A percentile compares a stretch with the other conserved stretches of the same genome.
phyloP scores from a whole-genome alignment of 2,888 invertebrate genomes.

The Tipula confusa region DNA sequence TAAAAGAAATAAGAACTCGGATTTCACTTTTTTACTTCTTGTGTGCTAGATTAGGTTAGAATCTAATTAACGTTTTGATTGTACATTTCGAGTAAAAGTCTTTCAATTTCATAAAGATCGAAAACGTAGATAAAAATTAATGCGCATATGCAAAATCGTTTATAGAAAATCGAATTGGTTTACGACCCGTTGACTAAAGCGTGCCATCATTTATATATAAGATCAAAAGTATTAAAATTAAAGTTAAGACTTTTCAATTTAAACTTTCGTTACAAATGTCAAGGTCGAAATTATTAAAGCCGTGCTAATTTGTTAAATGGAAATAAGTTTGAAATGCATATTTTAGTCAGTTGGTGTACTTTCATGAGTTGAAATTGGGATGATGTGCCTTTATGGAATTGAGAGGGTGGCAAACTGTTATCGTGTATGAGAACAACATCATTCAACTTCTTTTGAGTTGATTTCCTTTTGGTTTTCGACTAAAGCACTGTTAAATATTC shows the following conservation, averaged over 20 bases:
- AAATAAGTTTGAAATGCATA: too few relatives aligned
- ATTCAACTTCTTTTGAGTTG: too few relatives aligned
- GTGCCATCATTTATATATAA: neutral
- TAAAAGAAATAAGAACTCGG: neutral
- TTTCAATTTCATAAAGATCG: neutral
- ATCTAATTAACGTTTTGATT: neutral
- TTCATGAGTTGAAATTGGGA: too few relatives aligned
- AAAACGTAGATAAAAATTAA: neutral
- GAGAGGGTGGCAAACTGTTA: too few relatives aligned
- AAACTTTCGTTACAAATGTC: neutral
- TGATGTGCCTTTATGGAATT: too few relatives aligned
- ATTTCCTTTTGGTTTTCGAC: too few relatives aligned
- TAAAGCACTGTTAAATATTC: too few relatives aligned
- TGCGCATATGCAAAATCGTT: too few relatives aligned
- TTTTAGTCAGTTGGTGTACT: too few relatives aligned
- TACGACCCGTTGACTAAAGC: neutral
- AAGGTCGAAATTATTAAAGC: neutral
- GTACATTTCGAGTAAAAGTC: neutral
- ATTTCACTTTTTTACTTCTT: neutral
- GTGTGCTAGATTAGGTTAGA: neutral
- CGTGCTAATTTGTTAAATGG: too few relatives aligned
- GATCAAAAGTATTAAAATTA: neutral
- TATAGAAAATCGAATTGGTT: neutral
- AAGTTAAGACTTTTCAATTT: neutral
- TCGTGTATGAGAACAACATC: too few relatives aligned